These are phyloP conservation scores for Cranoglanis bouderius DNA, from an alignment of 2,113 vertebrate genomes.

Conservation along the genomic window DNA sequence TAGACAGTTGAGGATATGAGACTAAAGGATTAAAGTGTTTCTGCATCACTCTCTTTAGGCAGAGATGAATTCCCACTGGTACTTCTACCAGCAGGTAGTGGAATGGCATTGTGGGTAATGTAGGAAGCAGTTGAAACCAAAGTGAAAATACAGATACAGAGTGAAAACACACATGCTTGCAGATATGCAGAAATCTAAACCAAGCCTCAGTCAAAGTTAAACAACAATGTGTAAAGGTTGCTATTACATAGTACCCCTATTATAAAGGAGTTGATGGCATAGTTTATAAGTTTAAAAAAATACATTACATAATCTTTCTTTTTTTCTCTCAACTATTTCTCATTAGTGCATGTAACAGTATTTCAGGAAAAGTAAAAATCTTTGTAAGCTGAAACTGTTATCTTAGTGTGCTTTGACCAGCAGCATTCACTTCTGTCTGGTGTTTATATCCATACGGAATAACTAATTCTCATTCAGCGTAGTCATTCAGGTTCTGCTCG, in stretches of 20 bases:
- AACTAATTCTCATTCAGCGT: not conserved
- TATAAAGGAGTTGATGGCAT: not conserved
- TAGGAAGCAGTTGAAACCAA: not conserved
- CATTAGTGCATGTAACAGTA: not conserved
- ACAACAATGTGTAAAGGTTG: not conserved
- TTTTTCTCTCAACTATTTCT: not conserved
- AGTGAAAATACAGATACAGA: not conserved
- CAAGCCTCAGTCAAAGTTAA: not conserved
- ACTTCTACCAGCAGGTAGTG: not conserved
- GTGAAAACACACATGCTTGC: not conserved
- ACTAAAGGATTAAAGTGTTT: not conserved
- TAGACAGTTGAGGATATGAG: not conserved
- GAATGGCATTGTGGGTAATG: not conserved
- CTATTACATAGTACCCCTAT: not conserved
- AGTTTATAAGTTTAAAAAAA: not conserved
- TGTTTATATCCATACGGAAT: not conserved
- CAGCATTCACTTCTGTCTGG: not conserved
- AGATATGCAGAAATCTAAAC: not conserved
- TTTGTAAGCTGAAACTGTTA: not conserved
- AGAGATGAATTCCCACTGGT: not conserved
- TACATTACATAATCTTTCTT: not conserved
- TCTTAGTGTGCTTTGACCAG: not conserved
- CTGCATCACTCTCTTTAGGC: not conserved
- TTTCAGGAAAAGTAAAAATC: not conserved
- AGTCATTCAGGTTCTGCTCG: not conserved